Conservation (phyloP, 2,888 invertebrate species). For the Cotesia congregata region DNA sequence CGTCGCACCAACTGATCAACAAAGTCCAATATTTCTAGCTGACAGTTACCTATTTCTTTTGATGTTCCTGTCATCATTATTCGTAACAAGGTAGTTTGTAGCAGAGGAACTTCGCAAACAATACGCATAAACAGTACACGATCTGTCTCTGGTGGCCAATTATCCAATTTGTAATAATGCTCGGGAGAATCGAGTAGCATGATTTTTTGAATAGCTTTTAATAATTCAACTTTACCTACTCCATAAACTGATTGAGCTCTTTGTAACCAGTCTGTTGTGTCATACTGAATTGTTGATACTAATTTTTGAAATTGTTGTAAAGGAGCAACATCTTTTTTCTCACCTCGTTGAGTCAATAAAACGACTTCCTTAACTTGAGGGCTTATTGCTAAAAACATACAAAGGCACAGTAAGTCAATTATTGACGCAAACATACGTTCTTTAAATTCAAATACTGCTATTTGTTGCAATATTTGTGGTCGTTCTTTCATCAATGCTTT, state of each 20-base stretch:
- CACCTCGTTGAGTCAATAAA: slow-evolving; percentile 71
- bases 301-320: slow-evolving; percentile 71
- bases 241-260: slow-evolving; percentile 83
- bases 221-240: slow-evolving; percentile 80
- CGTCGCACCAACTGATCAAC: slow-evolving; percentile 87
- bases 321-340: slow-evolving; percentile 70
- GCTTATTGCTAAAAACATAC: slow-evolving; percentile 84
- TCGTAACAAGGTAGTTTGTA: slow-evolving; percentile 86
- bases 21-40: slow-evolving; percentile 88
- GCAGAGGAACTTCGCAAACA: slow-evolving; percentile 89
- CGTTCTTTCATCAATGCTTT: slow-evolving; percentile 81
- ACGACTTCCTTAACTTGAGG: slow-evolving; percentile 82
- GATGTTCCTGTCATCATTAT: slow-evolving; percentile 87
- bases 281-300: slow-evolving; percentile 79
- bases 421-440: slow-evolving; percentile 88
- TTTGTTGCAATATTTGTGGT: slow-evolving; percentile 75
- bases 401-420: slow-evolving; percentile 87
- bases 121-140: slow-evolving; percentile 83
- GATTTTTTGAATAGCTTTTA: slow-evolving; percentile 84
- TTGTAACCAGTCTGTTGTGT: slow-evolving; percentile 91
- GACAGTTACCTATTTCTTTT: slow-evolving; percentile 84
- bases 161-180: slow-evolving; percentile 85
- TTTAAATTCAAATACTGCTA: slow-evolving; percentile 78
- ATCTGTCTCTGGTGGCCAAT: slow-evolving; percentile 95
- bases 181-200: slow-evolving; percentile 84